Conservation (phyloP, 1,140 invertebrate species). For the Papilio glaucus region DNA sequence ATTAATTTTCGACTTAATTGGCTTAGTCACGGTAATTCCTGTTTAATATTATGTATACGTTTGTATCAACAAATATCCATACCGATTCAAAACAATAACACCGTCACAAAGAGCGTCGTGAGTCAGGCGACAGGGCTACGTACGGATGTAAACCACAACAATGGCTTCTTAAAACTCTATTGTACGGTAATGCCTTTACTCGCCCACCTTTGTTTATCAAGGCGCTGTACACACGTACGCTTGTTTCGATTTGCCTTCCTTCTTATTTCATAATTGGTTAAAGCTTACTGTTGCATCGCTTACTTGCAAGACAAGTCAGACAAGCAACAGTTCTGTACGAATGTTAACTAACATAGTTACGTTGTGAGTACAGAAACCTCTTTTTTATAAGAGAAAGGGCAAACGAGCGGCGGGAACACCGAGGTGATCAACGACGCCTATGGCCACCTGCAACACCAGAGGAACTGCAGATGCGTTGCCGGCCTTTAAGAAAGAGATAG, state of each 20-base stretch:
- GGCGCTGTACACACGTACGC: background rate
- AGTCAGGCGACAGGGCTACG: conserved; percentile 14
- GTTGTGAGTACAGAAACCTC: too few species aligned
- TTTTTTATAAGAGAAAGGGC: too few species aligned
- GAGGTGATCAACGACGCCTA: too few species aligned
- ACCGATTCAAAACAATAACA: conserved; percentile 29
- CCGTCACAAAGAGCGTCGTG: conserved; percentile 1
- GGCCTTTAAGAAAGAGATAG: too few species aligned
- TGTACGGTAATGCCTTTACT: conserved; percentile 26
- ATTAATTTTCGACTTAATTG: background rate
- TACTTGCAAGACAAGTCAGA: too few species aligned
- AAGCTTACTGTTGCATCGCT: too few species aligned
- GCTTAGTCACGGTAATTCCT: conserved; percentile 5
- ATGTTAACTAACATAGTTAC: too few species aligned
- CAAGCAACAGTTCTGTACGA: too few species aligned
- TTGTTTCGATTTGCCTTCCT: background rate
- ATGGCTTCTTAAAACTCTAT: conserved; percentile 22
- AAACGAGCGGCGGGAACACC: too few species aligned
- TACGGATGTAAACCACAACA: conserved; percentile 26
- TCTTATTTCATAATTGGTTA: background rate
- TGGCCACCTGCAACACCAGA: too few species aligned
- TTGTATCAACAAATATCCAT: conserved; percentile 14
- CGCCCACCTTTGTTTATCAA: conserved; percentile 10
- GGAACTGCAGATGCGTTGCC: too few species aligned
- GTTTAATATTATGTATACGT: background rate